Conservation (phyloP, 2,888 invertebrate genomes). For the Colletes collaris region DNA sequence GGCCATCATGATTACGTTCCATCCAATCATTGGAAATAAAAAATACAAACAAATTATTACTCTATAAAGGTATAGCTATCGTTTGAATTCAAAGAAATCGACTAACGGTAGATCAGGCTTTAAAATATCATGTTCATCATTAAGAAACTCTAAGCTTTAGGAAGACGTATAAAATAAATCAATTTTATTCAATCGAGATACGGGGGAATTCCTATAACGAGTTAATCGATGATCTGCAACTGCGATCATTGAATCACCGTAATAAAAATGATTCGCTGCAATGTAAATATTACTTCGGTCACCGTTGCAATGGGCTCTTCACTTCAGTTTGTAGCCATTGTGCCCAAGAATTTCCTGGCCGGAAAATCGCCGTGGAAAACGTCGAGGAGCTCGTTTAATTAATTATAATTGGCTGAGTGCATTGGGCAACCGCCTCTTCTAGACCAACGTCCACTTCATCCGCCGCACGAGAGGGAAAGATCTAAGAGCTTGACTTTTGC, state of each 20-base stretch:
- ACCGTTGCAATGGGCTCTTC: conserved; percentile 11
- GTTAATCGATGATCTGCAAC: conserved; percentile 13
- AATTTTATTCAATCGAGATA: too few relatives aligned
- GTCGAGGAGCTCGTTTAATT: conserved; percentile 62
- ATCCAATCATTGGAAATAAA: too few relatives aligned
- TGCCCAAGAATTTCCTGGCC: conserved; percentile 49
- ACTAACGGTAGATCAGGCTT: too few relatives aligned
- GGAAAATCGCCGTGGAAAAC: conserved; percentile 55
- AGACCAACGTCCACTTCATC: conserved; percentile 61
- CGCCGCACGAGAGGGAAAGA: conserved; percentile 51
- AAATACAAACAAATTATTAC: too few relatives aligned
- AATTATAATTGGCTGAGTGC: conserved; percentile 67
- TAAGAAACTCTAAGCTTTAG: too few relatives aligned
- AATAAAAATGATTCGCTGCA: conserved; percentile 25
- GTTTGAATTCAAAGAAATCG: too few relatives aligned
- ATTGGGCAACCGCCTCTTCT: conserved; percentile 58
- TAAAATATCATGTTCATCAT: too few relatives aligned
- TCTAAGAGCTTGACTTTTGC: conserved; percentile 60
- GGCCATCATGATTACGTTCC: too few relatives aligned
- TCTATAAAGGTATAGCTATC: too few relatives aligned
- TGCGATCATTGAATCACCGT: conserved; percentile 8
- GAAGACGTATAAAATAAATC: too few relatives aligned
- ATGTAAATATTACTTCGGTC: conserved; percentile 37
- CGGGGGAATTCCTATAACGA: too few relatives aligned
- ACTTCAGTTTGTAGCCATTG: conserved; percentile 35